Conservation (phyloP, 1,140 invertebrate species). For the Diabrotica undecimpunctata region DNA sequence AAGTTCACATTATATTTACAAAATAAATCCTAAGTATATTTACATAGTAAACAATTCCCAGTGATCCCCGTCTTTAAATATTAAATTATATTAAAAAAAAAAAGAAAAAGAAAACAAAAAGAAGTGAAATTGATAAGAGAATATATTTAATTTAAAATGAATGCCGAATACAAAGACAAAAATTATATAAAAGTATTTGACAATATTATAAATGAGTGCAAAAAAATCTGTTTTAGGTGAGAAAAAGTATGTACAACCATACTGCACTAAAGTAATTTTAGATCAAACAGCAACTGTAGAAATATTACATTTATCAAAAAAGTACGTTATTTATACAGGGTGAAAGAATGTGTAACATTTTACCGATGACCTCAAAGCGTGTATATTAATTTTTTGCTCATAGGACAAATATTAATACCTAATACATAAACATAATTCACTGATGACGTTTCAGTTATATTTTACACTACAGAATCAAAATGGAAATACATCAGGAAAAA, state of each 20-base stretch:
- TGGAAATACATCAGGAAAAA: no score
- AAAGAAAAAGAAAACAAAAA: no score
- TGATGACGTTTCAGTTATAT: no score
- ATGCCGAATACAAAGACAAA: slow-evolving; percentile 45
- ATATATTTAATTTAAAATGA: slow-evolving; percentile 45
- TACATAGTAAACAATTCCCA: slow-evolving; percentile 24
- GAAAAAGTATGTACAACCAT: slow-evolving; percentile 44
- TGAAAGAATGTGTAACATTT: no score
- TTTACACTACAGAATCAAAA: no score
- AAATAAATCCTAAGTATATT: slow-evolving; percentile 18
- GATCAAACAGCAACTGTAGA: no score
- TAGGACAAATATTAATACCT: no score
- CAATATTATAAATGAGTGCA: slow-evolving; percentile 37
- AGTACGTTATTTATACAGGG: no score
- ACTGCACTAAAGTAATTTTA: slow-evolving; percentile 29
- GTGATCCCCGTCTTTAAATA: slow-evolving; percentile 18
- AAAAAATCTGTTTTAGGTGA: slow-evolving; percentile 32
- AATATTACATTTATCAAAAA: no score
- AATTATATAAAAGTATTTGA: slow-evolving; percentile 40
- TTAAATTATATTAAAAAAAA: slow-evolving; percentile 20
- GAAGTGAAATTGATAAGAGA: slow-evolving; percentile 40
- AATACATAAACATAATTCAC: no score
- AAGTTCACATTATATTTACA: slow-evolving; percentile 18
- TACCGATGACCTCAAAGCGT: no score
- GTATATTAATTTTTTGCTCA: no score